Base-by-base conservation (phyloP, 2,113 vertebrate genomes). In the Columba livia region DNA sequence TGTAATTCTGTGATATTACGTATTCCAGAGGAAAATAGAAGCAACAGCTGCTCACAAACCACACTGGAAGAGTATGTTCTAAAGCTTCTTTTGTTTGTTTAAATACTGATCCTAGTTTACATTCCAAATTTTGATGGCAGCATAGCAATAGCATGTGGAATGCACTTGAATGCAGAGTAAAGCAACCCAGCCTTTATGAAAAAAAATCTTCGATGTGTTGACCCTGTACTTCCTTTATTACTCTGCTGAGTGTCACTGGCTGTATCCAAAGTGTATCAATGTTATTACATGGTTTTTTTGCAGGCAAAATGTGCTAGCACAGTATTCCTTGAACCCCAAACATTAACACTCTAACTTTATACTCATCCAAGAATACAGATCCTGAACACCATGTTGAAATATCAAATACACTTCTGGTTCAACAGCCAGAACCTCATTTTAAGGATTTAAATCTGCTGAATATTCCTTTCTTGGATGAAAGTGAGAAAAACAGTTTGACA, bases 401-500 rank as follows among this genome's bases (percentile, higher is more conserved):
- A 85, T 40, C 70, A 34, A 79, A 79, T 79, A 85, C 91, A 91
- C 31, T 85, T 34, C 25, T 62, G 16, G 62, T 89, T 91, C 90
- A 90, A 82, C 40, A 82, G 66, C 64, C 61, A 93, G 73, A 74
- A 79, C 47, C 66, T 93, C 28, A 90, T 90, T 83, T 94, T 79
- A 93, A 83, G 58, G 66, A 88, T 88, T 91, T 93, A 93, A 90
- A 91, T 70, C 54, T 88, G 60, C 67, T 85, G 50, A 94, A 85
- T 93, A 85, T 61, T 90, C 90, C 75, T 70, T 77, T 75, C 54
- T 40, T 72, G 67, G 54, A 61, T 47, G 16, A 72, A 89, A 85
- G 29, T 47, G 25, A 87, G 94, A 85, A 85, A 79, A 90, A 62
- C 19, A 74, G 42, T 87, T 94, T 94, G 75, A 88, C 38, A 88